Evolutionary conservation across 2,888 invertebrate genomes (phyloP), one percentile per base, ranked within the genome.

Genomic region (Chydorus sphaericus): DNA sequence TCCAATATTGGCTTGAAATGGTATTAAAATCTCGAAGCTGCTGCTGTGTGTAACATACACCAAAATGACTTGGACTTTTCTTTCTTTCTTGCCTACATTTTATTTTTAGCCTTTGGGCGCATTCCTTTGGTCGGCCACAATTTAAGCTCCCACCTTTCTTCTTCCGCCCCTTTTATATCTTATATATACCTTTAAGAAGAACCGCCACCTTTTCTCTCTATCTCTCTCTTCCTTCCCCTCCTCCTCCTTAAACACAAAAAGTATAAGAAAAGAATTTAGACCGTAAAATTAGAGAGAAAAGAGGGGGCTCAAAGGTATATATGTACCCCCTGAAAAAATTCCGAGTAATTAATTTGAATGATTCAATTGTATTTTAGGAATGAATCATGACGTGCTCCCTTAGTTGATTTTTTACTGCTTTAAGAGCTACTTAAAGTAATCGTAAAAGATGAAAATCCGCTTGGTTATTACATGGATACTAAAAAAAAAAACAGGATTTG

Each of bases 151-250:
- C 33, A 33, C 33, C 33, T 33, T 33, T 33, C 14, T 14, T 33
- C 33, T 33, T 33, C 14, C 14, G 8, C 3, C 14, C n/a, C 39
- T 18, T 2, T 39, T 23, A 23, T 39, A 10, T 39, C 7, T 20
- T 44, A 20, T 44, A 23, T 23, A 26, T 44, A 44, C 44, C 44
- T 44, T 44, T 23, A 28, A 44, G 14, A 44, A 14, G 44, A n/a
- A n/a, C 44, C 44, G 44, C 44, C 44, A 44, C 44, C 44, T 44
- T 44, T 44, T 44, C 11, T n/a, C n/a, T n/a, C n/a, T n/a, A n/a
- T n/a, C n/a, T n/a, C n/a, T n/a, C n/a, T n/a, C n/a, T n/a, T n/a
- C n/a, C n/a, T n/a, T n/a, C n/a, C n/a, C n/a, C n/a, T n/a, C n/a
- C n/a, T 26, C 23, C 44, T 26, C 11, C 10, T 18, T 44, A 20